Evolutionary conservation across 2,888 invertebrate genomes (phyloP), one percentile per base, ranked within the genome.

Genomic region (Metallyticus violacea): DNA sequence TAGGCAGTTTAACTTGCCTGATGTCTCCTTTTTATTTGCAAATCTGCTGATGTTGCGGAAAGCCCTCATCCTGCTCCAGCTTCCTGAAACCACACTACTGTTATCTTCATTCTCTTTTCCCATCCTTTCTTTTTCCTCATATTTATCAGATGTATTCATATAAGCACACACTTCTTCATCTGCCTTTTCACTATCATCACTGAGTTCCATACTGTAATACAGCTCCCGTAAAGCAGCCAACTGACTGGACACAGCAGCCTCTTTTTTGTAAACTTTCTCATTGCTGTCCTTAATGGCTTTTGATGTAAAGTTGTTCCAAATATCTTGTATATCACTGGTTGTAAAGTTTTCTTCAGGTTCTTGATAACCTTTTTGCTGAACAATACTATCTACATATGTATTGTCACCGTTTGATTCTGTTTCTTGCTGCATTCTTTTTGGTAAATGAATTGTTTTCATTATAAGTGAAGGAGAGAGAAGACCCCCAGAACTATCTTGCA

Each of bases 121-220:
- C 92, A 86, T 87, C 30, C 88, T 88, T 26, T 88, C 88, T 22
- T 62, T 62, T 22, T 62, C 22, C 40, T 62, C 40, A 62, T 6
- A 4, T 62, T 62, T 62, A 0, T 62, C 40, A 15, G 40, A 22
- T 15, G 22, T 15, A 22, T 62, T 62, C 92, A 94, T 94, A 89
- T 94, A 92, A 3, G 92, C 92, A 89, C 94, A 93, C 0, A 94
- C 94, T 90, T 94, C 94, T 89, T 94, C 94, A 89, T 94, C 94
- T 5, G 94, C 94, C 86, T 89, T 89, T 89, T 92, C 94, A 87
- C 92, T 93, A 84, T 90, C 91, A 88, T 93, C 93, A 85, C 93
- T 93, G 85, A 92, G 92, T 30, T 90, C 91, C 78, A 91, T 91
- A 86, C 92, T 91, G 76, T 88, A 89, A 89, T 92, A 92, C 26